Base-by-base conservation (phyloP, 2,888 invertebrate genomes). In the Cancer borealis region DNA sequence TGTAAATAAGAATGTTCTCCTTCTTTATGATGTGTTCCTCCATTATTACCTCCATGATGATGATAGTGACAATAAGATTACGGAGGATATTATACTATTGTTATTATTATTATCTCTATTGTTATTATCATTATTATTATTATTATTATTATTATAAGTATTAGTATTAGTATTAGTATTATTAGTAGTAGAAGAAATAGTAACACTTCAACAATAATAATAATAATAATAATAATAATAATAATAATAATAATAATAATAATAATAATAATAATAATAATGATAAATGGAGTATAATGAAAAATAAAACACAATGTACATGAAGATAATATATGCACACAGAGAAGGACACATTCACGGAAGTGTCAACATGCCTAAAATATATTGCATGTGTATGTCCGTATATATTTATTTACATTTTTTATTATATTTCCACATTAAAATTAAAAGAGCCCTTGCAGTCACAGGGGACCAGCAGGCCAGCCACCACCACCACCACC, bases 401-500 rank as follows among this genome's bases (percentile, higher is more conserved):
- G 39, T 60, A 60, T 60, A 21, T 60, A 21, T 60, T 54, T 54
- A 21, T 60, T 60, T 60, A 60, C 39, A 39, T 39, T 39, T 39
- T 60, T 60, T 21, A 21, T 39, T 60, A 17, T 21, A 21, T 17
- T 21, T 60, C 21, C 21, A 14, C 21, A 60, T 60, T 60, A 60
- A 60, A 60, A 21, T 60, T 21, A 21, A 60, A 60, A 60, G 60
- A 60, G 17, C 21, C 17, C 4, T 17, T 60, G 60, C 60, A 60
- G 73, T 73, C n/a, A 73, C 73, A 73, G 73, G n/a, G 73, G 26
- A 73, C 26, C 73, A 73, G n/a, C 73, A 73, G 8, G 73, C n/a
- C 26, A 26, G 73, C 2, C 73, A 73, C 66, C 66, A 73, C n/a
- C n/a, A 73, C 66, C 66, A 73, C 66, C 66, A 73, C n/a, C 66